Evolutionary conservation across 2,888 invertebrate species (phyloP).

Genomic region (Dendrolimus houi): DNA sequence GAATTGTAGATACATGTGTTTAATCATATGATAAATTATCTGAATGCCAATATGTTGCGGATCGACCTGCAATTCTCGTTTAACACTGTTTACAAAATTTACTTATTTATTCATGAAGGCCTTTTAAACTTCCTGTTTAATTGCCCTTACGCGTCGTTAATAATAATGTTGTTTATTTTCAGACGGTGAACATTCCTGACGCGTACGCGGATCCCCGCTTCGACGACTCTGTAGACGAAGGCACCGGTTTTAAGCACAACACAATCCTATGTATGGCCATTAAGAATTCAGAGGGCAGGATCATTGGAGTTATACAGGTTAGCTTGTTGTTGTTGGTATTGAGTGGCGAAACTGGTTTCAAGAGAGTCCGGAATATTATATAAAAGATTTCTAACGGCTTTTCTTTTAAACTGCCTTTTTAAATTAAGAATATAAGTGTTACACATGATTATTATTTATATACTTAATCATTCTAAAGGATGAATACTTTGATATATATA

Average conservation of each 20-base stretch:
- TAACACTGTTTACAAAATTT: neutral
- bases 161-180: conserved; percentile 16
- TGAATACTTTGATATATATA: too few relatives aligned
- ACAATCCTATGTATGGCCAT: conserved; percentile 97
- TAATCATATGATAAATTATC: too few relatives aligned
- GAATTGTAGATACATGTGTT: too few relatives aligned
- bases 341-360: neutral
- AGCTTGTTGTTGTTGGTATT: conserved; percentile 7
- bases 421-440: too few relatives aligned
- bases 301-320: conserved; percentile 93
- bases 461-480: too few relatives aligned
- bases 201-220: conserved; percentile 93
- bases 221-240: conserved; percentile 91
- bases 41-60: too few relatives aligned
- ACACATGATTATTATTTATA: too few relatives aligned
- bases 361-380: too few relatives aligned
- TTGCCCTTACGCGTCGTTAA: neutral
- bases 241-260: conserved; percentile 88
- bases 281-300: conserved; percentile 93
- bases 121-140: neutral
- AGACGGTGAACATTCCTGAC: conserved; percentile 94
- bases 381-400: too few relatives aligned
- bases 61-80: neutral
- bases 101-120: neutral
- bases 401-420: too few relatives aligned